Evolutionary conservation across 2,113 vertebrate species (phyloP).

Genomic region (cat (Felis catus)): DNA sequence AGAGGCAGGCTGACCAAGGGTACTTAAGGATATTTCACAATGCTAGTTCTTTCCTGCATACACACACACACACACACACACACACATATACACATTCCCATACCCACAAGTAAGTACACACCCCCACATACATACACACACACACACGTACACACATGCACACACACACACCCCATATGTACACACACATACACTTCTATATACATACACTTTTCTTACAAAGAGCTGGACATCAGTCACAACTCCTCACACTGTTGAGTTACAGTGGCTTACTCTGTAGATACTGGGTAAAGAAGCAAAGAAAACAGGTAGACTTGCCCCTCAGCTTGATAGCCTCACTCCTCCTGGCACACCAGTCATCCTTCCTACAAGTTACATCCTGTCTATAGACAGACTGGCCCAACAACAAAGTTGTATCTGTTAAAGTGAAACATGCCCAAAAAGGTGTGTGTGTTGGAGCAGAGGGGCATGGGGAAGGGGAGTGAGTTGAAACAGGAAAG

Average conservation of each 20-base stretch:
- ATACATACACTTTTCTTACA: neutral
- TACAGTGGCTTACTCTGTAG: neutral
- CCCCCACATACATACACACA: neutral
- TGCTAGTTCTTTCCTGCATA: slow-evolving; percentile 65
- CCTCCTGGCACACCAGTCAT: neutral
- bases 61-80: neutral
- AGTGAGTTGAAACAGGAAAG: neutral
- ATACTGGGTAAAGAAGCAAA: neutral
- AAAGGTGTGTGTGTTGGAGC: neutral
- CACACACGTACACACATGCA: neutral
- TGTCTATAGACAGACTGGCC: slow-evolving; percentile 57
- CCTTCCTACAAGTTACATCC: slow-evolving; percentile 59
- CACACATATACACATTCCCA: neutral
- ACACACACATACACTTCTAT: neutral
- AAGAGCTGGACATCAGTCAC: neutral
- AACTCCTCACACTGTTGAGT: neutral
- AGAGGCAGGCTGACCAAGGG: neutral
- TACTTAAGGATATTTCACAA: slow-evolving; percentile 57
- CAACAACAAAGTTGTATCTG: slow-evolving; percentile 24
- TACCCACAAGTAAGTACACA: neutral
- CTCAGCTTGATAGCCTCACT: neutral
- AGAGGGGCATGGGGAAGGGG: neutral
- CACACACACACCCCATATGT: neutral
- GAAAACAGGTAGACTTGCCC: neutral
- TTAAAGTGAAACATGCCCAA: slow-evolving; percentile 10